phyloP scores from a whole-genome alignment of 2,888 invertebrate genomes.

The Ophraella communa region DNA sequence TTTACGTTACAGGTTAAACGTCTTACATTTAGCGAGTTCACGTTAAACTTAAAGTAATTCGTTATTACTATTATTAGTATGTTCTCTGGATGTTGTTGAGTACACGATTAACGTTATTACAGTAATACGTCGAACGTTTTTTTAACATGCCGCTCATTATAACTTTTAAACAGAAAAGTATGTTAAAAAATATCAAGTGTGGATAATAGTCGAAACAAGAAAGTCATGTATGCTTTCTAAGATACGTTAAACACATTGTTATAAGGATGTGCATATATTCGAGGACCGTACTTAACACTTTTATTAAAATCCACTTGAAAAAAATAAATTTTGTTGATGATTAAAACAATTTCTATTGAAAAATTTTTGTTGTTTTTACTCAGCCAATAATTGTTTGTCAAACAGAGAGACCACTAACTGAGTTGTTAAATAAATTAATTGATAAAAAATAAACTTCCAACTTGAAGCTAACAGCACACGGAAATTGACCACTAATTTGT shows the following conservation, averaged over 20 bases:
- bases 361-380: no score
- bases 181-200: conserved; percentile 34
- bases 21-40: conserved; percentile 5
- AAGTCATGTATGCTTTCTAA: conserved; percentile 37
- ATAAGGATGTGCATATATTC: not conserved
- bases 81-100: conserved; percentile 27
- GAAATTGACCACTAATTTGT: no score
- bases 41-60: conserved; percentile 16
- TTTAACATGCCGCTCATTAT: not conserved
- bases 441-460: no score
- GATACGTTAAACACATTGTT: conserved; percentile 30
- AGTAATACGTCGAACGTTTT: conserved; percentile 28
- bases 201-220: conserved; percentile 28
- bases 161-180: conserved; percentile 22
- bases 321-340: no score
- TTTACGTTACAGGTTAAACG: conserved; percentile 1
- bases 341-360: no score
- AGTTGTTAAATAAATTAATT: no score
- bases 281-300: not conserved
- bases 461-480: no score
- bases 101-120: conserved; percentile 34
- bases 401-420: no score
- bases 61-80: conserved; percentile 29
- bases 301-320: no score
- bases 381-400: no score